These are phyloP conservation scores for Drosophila barbarae DNA, from an alignment of 2,888 invertebrate genomes.

Conservation along the genomic window DNA sequence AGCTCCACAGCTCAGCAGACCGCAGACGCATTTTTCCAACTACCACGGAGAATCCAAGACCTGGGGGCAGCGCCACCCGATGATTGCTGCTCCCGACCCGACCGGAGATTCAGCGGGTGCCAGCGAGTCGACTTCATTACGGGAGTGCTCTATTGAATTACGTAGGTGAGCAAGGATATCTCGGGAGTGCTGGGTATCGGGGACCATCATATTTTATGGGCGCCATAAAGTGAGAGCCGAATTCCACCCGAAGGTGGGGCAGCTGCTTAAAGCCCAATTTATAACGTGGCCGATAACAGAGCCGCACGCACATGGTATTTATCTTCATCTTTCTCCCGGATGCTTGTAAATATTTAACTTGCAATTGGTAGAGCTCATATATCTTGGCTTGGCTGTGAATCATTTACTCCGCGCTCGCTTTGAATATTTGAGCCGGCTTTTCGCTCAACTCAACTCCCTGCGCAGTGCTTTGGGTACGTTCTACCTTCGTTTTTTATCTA, in stretches of 20 bases:
- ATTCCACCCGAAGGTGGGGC: conserved; percentile 6
- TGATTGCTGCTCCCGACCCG: conserved; percentile 23
- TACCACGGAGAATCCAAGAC: conserved; percentile 24
- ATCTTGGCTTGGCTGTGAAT: conserved; percentile 50
- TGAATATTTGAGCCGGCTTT: conserved; percentile 44
- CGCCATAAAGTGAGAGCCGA: conserved; percentile 40
- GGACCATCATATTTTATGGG: conserved; percentile 52
- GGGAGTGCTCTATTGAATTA: conserved; percentile 49
- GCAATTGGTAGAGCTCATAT: conserved; percentile 50
- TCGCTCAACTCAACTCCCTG: conserved; percentile 16
- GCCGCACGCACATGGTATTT: conserved; percentile 36
- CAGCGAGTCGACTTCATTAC: conserved; percentile 65
- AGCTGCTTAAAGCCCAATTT: conserved; percentile 49
- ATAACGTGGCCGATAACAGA: conserved; percentile 52
- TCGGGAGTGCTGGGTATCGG: conserved; percentile 27
- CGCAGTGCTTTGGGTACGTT: not conserved
- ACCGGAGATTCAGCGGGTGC: conserved; percentile 19
- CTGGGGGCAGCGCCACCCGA: conserved; percentile 6
- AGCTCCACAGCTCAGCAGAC: conserved; percentile 3
- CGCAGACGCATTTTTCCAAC: conserved; percentile 56
- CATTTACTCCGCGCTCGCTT: conserved; percentile 57
- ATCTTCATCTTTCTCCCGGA: conserved; percentile 20
- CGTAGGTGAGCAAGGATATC: conserved; percentile 43
- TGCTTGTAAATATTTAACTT: conserved; percentile 66
- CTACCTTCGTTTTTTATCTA: conserved; percentile 36